A percentile compares a stretch with the other conserved stretches of the same genome.
Conservation (phyloP, 37 sponge, comb jelly and placozoan species). For the Halichondria panicea region DNA sequence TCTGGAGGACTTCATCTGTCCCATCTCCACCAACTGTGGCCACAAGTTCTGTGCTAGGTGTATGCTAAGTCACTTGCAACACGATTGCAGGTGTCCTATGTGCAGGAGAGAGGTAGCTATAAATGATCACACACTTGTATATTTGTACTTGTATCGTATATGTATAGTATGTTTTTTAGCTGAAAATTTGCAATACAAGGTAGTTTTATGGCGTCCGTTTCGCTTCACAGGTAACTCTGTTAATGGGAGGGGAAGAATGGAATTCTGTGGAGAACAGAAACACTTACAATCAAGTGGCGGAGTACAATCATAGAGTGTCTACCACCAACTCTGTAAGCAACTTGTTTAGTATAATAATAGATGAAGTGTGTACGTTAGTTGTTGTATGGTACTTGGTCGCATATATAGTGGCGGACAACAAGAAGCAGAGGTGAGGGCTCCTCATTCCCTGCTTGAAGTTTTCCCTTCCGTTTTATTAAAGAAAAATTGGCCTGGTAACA, state of each 20-base stretch:
- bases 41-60: slow-evolving; percentile 27
- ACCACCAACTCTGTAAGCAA: not conserved
- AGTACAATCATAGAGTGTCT: slow-evolving; percentile 12
- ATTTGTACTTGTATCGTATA: too few relatives aligned
- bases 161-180: too few relatives aligned
- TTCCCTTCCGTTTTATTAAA: too few relatives aligned
- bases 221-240: slow-evolving; percentile 6
- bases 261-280: not conserved
- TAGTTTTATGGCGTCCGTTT: too few relatives aligned
- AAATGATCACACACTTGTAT: too few relatives aligned
- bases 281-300: not conserved
- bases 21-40: slow-evolving; percentile 20
- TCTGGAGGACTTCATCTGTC: not conserved
- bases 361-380: too few relatives aligned
- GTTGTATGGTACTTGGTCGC: too few relatives aligned
- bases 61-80: slow-evolving; percentile 7
- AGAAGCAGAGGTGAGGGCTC: not conserved
- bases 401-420: not conserved
- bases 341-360: too few relatives aligned
- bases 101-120: too few relatives aligned
- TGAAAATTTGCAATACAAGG: too few relatives aligned
- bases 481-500: too few relatives aligned
- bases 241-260: slow-evolving; percentile 13
- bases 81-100: slow-evolving; percentile 9
- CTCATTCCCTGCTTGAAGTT: too few relatives aligned